A percentile compares a stretch with the other conserved stretches of the same genome.
phyloP scores from a whole-genome alignment of 2,888 invertebrate species.

The Cryptophagus acutangulus region DNA sequence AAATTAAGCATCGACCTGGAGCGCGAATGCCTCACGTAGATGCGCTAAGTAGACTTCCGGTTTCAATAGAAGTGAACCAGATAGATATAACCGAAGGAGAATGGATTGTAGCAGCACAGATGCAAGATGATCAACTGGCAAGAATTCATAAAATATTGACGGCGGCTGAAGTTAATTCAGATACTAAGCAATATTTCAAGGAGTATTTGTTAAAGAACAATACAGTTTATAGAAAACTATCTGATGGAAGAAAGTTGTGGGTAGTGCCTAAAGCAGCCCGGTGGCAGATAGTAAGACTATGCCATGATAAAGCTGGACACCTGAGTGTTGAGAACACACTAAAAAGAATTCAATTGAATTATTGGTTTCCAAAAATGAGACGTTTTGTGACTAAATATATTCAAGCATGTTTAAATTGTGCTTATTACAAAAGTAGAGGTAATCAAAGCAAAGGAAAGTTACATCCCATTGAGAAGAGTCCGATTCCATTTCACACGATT shows the following conservation, averaged over 20 bases:
- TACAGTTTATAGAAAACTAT: conserved; percentile 12
- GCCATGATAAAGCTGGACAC: conserved; percentile 43
- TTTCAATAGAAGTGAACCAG: too few species aligned
- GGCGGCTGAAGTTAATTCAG: conserved; percentile 13
- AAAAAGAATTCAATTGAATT: conserved; percentile 26
- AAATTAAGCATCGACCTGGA: conserved; percentile 17
- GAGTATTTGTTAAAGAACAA: conserved; percentile 10
- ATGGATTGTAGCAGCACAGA: conserved; percentile 20
- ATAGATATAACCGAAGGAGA: too few species aligned
- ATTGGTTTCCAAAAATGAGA: conserved; percentile 21
- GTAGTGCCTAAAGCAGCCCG: conserved; percentile 36
- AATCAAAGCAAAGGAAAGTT: conserved; percentile 16
- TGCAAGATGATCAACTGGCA: conserved; percentile 16
- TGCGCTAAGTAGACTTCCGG: conserved; percentile 22
- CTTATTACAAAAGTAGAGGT: conserved; percentile 11
- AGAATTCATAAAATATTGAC: conserved; percentile 12
- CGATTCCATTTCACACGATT: conserved; percentile 12
- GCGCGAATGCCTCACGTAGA: conserved; percentile 20
- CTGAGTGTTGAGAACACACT: conserved; percentile 38
- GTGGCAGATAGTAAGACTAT: conserved; percentile 18
- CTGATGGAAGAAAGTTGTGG: conserved; percentile 21
- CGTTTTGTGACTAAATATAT: conserved; percentile 28
- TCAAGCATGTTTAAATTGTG: conserved; percentile 12
- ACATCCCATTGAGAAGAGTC: conserved; percentile 15
- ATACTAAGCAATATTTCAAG: conserved; percentile 13